These are phyloP conservation scores for Heliopora coerulea DNA, from an alignment of 92 coral and sea anemone species.

Conservation along the genomic window DNA sequence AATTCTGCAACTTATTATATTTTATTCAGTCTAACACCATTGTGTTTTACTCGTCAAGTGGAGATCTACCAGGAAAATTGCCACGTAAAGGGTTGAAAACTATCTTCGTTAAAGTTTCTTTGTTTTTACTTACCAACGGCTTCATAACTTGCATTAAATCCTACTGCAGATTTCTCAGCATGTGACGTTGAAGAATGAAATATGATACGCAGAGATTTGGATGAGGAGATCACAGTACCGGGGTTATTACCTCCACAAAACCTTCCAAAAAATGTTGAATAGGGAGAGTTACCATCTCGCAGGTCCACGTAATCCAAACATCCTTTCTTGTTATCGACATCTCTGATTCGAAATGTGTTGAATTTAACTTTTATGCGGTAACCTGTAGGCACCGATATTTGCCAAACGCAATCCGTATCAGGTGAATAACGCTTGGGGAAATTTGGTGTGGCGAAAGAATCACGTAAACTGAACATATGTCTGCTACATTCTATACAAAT, in stretches of 20 bases:
- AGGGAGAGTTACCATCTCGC: conserved; percentile 64
- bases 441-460: conserved; percentile 54
- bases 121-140: conserved; percentile 52
- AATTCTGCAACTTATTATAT: no score
- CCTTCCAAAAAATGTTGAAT: conserved; percentile 65
- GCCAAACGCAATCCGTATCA: conserved; percentile 72
- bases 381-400: conserved; percentile 62
- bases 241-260: conserved; percentile 75
- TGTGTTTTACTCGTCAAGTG: neutral
- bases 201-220: conserved; percentile 48
- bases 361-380: conserved; percentile 65
- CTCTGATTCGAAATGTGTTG: conserved; percentile 55
- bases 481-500: conserved; percentile 55
- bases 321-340: conserved; percentile 59
- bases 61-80: no score
- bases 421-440: conserved; percentile 57
- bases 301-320: conserved; percentile 74
- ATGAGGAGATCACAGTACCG: conserved; percentile 34
- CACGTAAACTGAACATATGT: conserved; percentile 41
- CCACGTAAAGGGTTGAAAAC: no score
- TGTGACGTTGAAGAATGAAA: conserved; percentile 56
- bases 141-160: conserved; percentile 57
- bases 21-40: no score
- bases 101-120: no score
- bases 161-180: conserved; percentile 37